Base-by-base conservation (phyloP, 1,140 invertebrate genomes). In the Atta texana region DNA sequence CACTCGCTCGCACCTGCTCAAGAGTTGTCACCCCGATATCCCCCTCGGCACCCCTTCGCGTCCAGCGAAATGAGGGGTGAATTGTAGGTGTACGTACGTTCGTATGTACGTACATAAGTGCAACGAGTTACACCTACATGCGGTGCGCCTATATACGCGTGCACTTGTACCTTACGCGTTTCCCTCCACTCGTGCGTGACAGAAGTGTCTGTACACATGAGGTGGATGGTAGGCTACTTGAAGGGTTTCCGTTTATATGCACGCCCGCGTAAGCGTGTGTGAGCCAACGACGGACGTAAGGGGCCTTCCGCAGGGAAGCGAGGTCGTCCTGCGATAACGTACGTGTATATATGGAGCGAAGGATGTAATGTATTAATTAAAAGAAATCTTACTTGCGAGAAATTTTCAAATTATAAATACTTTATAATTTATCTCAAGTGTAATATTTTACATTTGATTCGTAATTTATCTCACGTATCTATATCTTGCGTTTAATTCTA, bases 1-100 rank as follows among this genome's bases (percentile, higher is more conserved):
- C 92, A 93, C 93, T 69, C 92, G 92, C 92, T 93, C 91, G 92
- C 93, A 94, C 94, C 94, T 92, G 92, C 92, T 93, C 89, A 88
- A 94, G 92, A 86, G 24, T n/a, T 57, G 55, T 53, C 69, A 78
- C 66, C 68, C 85, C 34, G 44, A 7, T 34, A 18, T 93, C 91
- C 89, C 90, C 90, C 91, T 89, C 90, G 81, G 78, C 68, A 69
- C 39, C 31, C 87, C 84, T 71, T 39, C 55, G 49, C 34, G 69
- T 53, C 68, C 66, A 68, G 49, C 86, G 74, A 75, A 86, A 69
- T 92, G 92, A 92, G 88, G 93, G 93, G 91, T 93, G 89, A 91
- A 92, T 92, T 90, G 91, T 92, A 92, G 90, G 89, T 92, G 53
- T 59, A 59, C 28, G 93, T 91, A 69, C 39, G 64, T 44, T 0